Percentiles rank a stretch among this genome's conserved stretches.
These are phyloP conservation scores for Bucorvus abyssinicus DNA, from an alignment of 2,797 vertebrate genomes.

Conservation along the genomic window DNA sequence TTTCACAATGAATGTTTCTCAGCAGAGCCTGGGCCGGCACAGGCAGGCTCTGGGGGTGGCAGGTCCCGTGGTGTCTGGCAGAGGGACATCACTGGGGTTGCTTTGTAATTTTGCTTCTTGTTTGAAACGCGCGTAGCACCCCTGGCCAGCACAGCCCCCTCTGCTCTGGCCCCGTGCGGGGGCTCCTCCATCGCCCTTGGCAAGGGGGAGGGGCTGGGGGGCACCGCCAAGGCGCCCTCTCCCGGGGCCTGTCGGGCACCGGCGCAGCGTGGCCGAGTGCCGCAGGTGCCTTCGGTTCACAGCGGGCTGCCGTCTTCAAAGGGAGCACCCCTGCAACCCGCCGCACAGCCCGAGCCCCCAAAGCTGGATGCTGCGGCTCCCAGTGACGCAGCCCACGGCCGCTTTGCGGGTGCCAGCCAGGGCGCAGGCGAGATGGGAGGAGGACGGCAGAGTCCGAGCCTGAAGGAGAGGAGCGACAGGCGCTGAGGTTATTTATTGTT, in stretches of 20 bases:
- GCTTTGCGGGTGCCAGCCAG: neutral
- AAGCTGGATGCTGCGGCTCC: rapidly evolving
- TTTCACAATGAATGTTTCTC: slow-evolving; percentile 38
- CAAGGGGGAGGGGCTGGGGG: neutral
- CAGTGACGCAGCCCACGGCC: too few species aligned
- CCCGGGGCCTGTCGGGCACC: neutral
- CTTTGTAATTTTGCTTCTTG: neutral
- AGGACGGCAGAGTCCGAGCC: neutral
- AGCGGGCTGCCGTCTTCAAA: neutral
- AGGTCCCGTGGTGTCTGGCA: neutral
- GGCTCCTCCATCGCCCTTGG: rapidly evolving
- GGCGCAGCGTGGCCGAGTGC: neutral
- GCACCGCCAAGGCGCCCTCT: rapidly evolving
- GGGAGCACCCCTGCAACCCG: neutral
- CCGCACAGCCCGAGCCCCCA: rapidly evolving
- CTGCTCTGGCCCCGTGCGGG: rapidly evolving
- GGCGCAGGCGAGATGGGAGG: neutral
- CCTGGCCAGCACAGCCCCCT: neutral
- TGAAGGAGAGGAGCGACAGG: neutral
- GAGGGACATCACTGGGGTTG: neutral
- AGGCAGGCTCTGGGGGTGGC: neutral
- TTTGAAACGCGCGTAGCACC: neutral
- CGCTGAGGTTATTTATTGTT: neutral
- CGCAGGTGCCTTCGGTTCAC: neutral
- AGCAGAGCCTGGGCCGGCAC: too few species aligned